phyloP scores from a whole-genome alignment of 1,140 invertebrate genomes.

The Ephestia elutella region DNA sequence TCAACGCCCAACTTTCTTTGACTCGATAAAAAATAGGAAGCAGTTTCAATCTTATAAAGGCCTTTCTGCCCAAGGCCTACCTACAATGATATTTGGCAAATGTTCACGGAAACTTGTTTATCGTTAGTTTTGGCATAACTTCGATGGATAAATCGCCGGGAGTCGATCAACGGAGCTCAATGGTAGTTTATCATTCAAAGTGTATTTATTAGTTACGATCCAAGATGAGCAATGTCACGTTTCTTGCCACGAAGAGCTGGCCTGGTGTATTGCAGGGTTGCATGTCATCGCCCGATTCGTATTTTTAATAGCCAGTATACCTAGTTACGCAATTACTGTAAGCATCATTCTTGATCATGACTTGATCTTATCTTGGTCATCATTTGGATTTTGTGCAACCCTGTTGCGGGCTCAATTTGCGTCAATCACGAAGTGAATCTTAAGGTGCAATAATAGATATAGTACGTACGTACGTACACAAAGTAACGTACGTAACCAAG shows the following conservation, averaged over 20 bases:
- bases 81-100: not conserved
- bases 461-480: not conserved
- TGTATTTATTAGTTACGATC: not conserved
- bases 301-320: not conserved
- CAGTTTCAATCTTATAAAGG: not conserved
- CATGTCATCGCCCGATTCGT: not conserved
- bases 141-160: not conserved
- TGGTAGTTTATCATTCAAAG: not conserved
- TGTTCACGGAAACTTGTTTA: not conserved
- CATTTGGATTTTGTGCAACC: conserved; percentile 26
- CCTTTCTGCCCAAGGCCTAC: no score
- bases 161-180: not conserved
- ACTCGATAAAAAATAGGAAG: not conserved
- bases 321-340: no score
- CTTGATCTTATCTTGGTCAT: not conserved
- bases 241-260: not conserved
- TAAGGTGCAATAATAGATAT: conserved; percentile 23
- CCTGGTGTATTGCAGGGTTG: not conserved
- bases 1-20: no score
- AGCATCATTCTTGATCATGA: no score
- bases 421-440: conserved; percentile 33
- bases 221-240: not conserved
- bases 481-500: no score
- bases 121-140: not conserved
- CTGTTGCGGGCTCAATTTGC: conserved; percentile 28